Evolutionary conservation across 2,888 invertebrate species (phyloP).

Genomic region (Parascotia fuliginaria): DNA sequence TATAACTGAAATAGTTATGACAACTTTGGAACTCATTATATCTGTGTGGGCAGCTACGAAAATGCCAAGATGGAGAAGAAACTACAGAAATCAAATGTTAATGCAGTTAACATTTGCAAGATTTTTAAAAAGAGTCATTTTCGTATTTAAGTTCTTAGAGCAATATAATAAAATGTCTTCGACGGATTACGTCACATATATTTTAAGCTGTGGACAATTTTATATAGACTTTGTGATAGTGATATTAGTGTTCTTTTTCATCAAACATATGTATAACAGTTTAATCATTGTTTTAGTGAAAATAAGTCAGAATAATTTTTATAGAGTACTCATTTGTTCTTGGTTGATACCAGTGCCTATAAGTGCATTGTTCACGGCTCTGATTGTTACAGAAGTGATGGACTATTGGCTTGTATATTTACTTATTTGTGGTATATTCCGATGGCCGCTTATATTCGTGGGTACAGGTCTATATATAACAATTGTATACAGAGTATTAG

Average conservation of each 20-base stretch:
- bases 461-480: slow-evolving; percentile 66
- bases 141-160: slow-evolving; percentile 57
- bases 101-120: slow-evolving; percentile 73
- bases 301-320: slow-evolving; percentile 63
- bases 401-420: slow-evolving; percentile 58
- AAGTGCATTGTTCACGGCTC: slow-evolving; percentile 50
- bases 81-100: slow-evolving; percentile 79
- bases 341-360: slow-evolving; percentile 70
- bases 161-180: slow-evolving; percentile 38
- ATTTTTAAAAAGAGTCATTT: slow-evolving; percentile 67
- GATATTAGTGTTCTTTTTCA: slow-evolving; percentile 71
- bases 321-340: slow-evolving; percentile 61
- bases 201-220: slow-evolving; percentile 56
- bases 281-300: slow-evolving; percentile 73
- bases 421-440: slow-evolving; percentile 63
- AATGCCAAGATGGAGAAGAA: slow-evolving; percentile 70
- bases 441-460: slow-evolving; percentile 73
- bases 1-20: slow-evolving; percentile 72
- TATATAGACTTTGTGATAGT: slow-evolving; percentile 75
- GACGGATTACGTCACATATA: slow-evolving; percentile 24
- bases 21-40: slow-evolving; percentile 66
- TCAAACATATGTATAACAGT: slow-evolving; percentile 78
- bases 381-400: slow-evolving; percentile 47
- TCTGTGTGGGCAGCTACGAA: slow-evolving; percentile 67
- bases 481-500: slow-evolving; percentile 64